Evolutionary conservation across 2,888 invertebrate genomes (phyloP).

Genomic region (Pyrrhosoma nymphula): DNA sequence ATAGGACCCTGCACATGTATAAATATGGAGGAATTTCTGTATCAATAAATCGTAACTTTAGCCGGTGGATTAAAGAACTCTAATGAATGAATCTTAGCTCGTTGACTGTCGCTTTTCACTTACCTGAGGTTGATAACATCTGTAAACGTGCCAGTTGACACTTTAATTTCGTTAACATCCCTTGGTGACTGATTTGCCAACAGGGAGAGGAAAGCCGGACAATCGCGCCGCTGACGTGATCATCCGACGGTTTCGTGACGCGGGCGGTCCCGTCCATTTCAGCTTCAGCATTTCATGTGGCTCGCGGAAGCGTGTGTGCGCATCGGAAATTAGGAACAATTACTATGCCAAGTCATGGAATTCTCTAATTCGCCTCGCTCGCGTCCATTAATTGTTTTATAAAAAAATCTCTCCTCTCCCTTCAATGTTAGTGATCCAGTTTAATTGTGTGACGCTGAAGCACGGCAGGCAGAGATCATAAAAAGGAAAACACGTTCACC

Average conservation of each 20-base stretch:
- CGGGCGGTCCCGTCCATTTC: neutral
- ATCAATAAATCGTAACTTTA: too few relatives aligned
- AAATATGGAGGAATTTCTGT: too few relatives aligned
- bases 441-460: neutral
- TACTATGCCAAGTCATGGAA: constrained; percentile 17
- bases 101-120: too few relatives aligned
- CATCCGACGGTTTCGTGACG: neutral
- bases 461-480: neutral
- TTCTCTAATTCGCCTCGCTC: neutral
- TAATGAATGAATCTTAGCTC: too few relatives aligned
- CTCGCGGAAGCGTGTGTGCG: neutral
- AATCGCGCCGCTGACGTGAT: neutral
- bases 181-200: neutral
- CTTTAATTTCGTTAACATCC: too few relatives aligned
- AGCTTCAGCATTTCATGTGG: neutral
- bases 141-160: too few relatives aligned
- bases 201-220: neutral
- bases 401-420: neutral
- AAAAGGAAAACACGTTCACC: neutral
- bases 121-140: too few relatives aligned
- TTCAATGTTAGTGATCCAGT: neutral
- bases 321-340: neutral
- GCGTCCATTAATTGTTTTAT: neutral
- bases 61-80: too few relatives aligned
- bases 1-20: too few relatives aligned